Evolutionary conservation across 2,797 vertebrate species (phyloP), one percentile per base, ranked within the genome.

Genomic region (Meriones psammophilus): DNA sequence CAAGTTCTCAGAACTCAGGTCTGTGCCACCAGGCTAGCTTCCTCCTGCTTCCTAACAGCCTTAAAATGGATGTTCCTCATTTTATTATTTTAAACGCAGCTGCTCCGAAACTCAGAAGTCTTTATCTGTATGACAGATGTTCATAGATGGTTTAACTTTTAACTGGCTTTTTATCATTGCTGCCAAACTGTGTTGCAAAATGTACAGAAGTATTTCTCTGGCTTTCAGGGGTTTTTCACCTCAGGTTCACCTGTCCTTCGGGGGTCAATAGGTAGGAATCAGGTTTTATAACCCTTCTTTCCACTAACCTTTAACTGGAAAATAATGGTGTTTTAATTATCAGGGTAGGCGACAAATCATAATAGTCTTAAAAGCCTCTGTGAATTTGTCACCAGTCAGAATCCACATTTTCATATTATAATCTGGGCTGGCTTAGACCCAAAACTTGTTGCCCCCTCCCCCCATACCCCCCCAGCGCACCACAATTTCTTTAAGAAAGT

Each of bases 171-270:
- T 60, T 95, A 50, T 94, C 17, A 14, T 90, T 96, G 91, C n/a
- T 96, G 96, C 96, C 96, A 97, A 86, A 14, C 85, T 89, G n/a
- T 86, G 74, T 98, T 94, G 91, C 8, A 18, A 96, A 92, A 97
- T 89, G 85, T 3, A 64, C 46, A 81, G 26, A 88, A 94, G 79
- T 94, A 74, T 30, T 94, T 90, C 8, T 12, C 68, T 80, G 62
- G 12, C 56, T 88, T 94, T 89, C 73, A 78, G 62, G 26, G 12
- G 4, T 83, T 96, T 76, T 92, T 97, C 68, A 80, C 80, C 54
- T 88, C 62, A 68, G 28, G 1, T 90, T 96, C 86, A 83, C 20
- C 69, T 42, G 42, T 15, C 30, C 54, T 73, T 85, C 68, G 28
- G 26, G 69, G 56, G 46, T 50, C 64, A 60, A 36, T n/a, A 54